Percentiles rank a stretch among this genome's conserved stretches.
Evolutionary conservation across 2,797 vertebrate species (phyloP).

Genomic region (Antrozous pallidus): DNA sequence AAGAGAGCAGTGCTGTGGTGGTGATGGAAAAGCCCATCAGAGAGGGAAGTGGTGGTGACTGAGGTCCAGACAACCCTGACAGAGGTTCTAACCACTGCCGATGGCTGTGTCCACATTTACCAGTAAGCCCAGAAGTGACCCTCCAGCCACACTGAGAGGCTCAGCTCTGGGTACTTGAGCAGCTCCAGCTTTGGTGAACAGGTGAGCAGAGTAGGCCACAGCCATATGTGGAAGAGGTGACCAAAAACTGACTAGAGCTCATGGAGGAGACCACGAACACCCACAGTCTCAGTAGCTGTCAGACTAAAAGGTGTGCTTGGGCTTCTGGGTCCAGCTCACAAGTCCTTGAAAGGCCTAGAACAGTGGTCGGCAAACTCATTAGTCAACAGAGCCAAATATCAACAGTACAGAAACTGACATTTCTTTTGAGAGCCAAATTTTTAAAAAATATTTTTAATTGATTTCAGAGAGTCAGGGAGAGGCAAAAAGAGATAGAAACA

Average conservation of each 20-base stretch:
- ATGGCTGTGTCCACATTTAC: not conserved
- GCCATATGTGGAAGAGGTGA: not conserved
- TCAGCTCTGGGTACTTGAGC: not conserved
- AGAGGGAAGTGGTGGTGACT: not conserved
- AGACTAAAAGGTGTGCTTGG: not conserved
- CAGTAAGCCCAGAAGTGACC: not conserved
- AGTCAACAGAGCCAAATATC: too few species aligned
- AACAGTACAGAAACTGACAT: too few species aligned
- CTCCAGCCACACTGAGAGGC: too few species aligned
- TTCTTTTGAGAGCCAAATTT: too few species aligned
- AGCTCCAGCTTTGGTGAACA: not conserved
- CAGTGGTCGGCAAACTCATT: too few species aligned
- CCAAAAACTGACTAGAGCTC: not conserved
- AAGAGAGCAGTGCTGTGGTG: not conserved
- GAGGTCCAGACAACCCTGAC: too few species aligned
- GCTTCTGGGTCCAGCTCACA: rapidly evolving
- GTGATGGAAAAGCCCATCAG: not conserved
- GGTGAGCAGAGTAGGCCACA: not conserved
- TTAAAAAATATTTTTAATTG: too few species aligned
- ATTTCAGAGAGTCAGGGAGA: too few species aligned
- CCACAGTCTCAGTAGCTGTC: not conserved
- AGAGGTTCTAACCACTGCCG: not conserved
- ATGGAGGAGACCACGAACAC: not conserved
- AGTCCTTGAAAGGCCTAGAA: not conserved
- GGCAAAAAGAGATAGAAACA: too few species aligned